Conservation (phyloP, 92 coral and sea anemone species). For the Heliopora coerulea region DNA sequence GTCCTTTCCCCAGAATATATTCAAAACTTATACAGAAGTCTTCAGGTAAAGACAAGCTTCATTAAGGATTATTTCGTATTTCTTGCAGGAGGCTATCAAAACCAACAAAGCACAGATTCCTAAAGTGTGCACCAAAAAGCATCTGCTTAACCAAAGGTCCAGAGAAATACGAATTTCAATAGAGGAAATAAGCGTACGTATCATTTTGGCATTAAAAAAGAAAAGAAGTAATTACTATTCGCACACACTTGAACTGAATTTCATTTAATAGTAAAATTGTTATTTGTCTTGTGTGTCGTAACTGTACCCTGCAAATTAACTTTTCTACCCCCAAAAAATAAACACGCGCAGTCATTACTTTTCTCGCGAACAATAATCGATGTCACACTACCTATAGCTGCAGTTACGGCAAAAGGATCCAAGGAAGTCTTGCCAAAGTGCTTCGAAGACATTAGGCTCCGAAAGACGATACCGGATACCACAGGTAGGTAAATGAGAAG, state of each 20-base stretch:
- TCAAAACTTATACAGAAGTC: too few relatives aligned
- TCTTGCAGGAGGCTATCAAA: constrained; percentile 2
- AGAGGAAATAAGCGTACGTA: constrained; percentile 8
- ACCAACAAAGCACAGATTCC: constrained; percentile 28
- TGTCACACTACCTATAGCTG: background rate
- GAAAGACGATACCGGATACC: constrained; percentile 13
- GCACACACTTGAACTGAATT: too few relatives aligned
- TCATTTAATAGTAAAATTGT: too few relatives aligned
- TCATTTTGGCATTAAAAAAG: too few relatives aligned
- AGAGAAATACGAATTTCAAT: background rate
- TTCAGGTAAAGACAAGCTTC: too few relatives aligned
- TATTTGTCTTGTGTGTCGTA: too few relatives aligned
- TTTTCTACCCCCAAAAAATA: too few relatives aligned
- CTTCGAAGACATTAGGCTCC: background rate
- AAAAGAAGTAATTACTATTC: too few relatives aligned
- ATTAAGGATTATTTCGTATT: background rate
- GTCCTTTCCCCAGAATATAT: too few relatives aligned
- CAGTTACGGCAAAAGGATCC: constrained; percentile 6
- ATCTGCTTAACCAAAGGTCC: background rate
- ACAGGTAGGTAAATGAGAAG: constrained; percentile 6
- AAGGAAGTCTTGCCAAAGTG: background rate
- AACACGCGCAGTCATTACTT: too few relatives aligned
- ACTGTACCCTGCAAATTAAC: too few relatives aligned
- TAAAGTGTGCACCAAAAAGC: background rate
- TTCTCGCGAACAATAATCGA: too few relatives aligned